Conservation (phyloP, 2,888 invertebrate species). For the Rugalucina vietnamica region DNA sequence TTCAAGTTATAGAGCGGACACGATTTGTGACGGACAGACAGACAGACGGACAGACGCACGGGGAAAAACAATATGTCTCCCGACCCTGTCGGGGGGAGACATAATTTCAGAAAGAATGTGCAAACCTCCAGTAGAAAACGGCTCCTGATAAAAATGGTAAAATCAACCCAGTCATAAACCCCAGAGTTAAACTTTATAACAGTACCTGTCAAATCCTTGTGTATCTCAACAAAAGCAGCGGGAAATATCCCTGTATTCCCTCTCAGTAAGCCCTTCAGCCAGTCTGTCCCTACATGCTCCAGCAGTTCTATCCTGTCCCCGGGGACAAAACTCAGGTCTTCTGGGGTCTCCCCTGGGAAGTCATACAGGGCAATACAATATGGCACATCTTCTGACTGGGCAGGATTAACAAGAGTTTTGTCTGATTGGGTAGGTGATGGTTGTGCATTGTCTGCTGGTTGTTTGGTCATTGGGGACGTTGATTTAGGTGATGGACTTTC, state of each 20-base stretch:
- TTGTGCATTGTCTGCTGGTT: neutral
- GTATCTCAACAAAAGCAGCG: conserved; percentile 69
- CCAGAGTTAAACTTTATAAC: no score
- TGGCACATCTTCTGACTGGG: conserved; percentile 13
- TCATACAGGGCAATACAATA: conserved; percentile 73
- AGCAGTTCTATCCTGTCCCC: conserved; percentile 78
- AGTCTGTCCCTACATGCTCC: conserved; percentile 69
- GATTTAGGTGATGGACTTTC: neutral
- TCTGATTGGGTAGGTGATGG: neutral
- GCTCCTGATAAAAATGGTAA: no score
- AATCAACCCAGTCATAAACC: no score
- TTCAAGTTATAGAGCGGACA: no score
- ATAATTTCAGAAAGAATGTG: no score
- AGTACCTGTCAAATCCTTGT: conserved; percentile 52
- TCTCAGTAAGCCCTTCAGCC: conserved; percentile 72
- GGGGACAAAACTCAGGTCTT: conserved; percentile 74
- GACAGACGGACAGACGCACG: no score
- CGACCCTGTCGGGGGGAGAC: no score
- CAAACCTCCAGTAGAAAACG: no score
- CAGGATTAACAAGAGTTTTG: no score
- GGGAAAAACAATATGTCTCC: no score
- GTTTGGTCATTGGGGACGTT: no score
- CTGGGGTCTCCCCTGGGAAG: conserved; percentile 71
- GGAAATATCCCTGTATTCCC: conserved; percentile 75
- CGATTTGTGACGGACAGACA: no score